Base-by-base conservation (phyloP, 1,140 invertebrate species). In the Brachionus angularis region DNA sequence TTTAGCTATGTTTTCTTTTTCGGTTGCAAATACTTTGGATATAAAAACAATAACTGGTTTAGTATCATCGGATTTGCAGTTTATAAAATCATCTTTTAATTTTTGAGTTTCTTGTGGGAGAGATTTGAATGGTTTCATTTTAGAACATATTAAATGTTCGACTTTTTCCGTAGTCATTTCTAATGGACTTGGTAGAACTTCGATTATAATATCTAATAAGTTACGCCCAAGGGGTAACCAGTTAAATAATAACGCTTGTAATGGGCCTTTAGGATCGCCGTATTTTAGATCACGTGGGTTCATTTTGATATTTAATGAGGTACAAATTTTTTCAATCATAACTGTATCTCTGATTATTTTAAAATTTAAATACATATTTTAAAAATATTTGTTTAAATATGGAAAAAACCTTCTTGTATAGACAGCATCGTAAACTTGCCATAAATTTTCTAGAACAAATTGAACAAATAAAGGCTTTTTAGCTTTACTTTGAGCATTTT, bases 391-490 rank as follows among this genome's bases (percentile, higher is more conserved):
- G 7, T 8, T 33, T 18, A 33, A 10, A 39, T 25, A 25, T 12
- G 12, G 27, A 27, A 27, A 12, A 27, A 29, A 61, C 55, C 55
- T 25, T 64, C 58, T 14, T 2, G 39, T 53, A 16, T 33, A 50
- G 21, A 70, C 33, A 18, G 67, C 31, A 42, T 71, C 50, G 33
- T 71, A 71, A 14, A 71, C 70, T 50, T 53, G 46, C 89, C 93
- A 96, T 34, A 99, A 85, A 74, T 95, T 96, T 75, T 98, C 92
- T 55, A 99, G 81, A 61, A 97, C 88, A 50, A 98, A 85, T 80
- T 96, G 91, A 10, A 96, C 93, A 84, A 98, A 98, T 72, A 99
- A 81, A 0, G 95, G 91, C 76, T 92, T 93, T 79, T 98, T 98
- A 0, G 89, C 91, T 79, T 93, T 96, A 75, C 88, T 75, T 82